Conservation (phyloP, 2,888 invertebrate species). For the Sphaeridia pumilis region DNA sequence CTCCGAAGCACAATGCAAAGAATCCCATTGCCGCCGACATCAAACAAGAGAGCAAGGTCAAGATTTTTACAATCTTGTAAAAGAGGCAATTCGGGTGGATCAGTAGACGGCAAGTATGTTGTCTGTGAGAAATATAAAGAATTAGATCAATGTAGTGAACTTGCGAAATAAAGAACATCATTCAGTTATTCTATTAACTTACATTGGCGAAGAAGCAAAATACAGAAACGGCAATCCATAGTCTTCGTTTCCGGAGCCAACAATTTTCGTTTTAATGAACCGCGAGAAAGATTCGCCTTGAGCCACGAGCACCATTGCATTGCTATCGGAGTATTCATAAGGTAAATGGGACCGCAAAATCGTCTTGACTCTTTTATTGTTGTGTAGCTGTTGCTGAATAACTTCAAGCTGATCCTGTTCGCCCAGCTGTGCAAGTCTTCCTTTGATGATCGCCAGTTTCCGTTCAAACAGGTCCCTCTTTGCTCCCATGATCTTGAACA, state of each 20-base stretch:
- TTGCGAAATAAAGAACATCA: neutral
- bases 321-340: too few species aligned
- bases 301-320: too few species aligned
- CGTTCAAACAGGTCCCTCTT: conserved; percentile 9
- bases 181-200: conserved; percentile 1
- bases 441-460: conserved; percentile 3
- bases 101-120: neutral
- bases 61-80: conserved; percentile 7
- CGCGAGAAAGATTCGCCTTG: too few species aligned
- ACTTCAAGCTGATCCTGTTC: too few species aligned
- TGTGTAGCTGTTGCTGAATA: too few species aligned
- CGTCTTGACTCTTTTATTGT: too few species aligned
- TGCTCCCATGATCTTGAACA: conserved; percentile 1
- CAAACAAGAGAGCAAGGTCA: conserved; percentile 9
- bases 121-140: too few species aligned
- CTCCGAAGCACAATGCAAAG: conserved; percentile 23
- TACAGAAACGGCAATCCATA: conserved; percentile 28
- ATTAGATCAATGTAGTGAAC: too few species aligned
- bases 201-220: conserved; percentile 15
- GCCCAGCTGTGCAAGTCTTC: conserved; percentile 4
- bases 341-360: too few species aligned
- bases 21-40: conserved; percentile 24
- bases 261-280: neutral
- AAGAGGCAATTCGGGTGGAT: conserved; percentile 26
- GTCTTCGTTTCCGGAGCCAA: conserved; percentile 21